Conservation (phyloP, 2,113 vertebrate species). For the Bambusicola thoracicus region DNA sequence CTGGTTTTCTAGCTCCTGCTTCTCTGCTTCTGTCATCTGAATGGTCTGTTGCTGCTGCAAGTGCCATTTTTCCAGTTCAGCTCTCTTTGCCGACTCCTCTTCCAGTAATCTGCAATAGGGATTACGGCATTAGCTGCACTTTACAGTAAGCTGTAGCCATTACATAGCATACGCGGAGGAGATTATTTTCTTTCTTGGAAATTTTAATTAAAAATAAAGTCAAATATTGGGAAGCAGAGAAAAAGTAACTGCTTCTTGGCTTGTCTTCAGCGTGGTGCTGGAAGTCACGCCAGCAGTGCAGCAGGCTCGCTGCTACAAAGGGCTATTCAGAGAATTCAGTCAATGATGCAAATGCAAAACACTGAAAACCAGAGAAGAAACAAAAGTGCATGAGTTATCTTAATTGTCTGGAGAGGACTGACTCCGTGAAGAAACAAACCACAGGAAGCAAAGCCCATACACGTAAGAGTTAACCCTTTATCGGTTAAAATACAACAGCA, state of each 20-base stretch:
- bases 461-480: not conserved
- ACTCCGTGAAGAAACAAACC: not conserved
- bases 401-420: not conserved
- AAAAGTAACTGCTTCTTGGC: not conserved
- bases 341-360: not conserved
- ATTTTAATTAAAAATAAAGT: not conserved
- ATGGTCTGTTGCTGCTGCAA: slow-evolving; percentile 90
- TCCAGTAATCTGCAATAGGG: slow-evolving; percentile 84
- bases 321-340: slow-evolving; percentile 34
- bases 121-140: not conserved
- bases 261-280: not conserved
- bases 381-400: not conserved
- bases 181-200: not conserved
- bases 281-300: not conserved
- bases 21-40: slow-evolving; percentile 91
- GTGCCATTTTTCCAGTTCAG: slow-evolving; percentile 91
- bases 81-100: slow-evolving; percentile 90
- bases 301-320: slow-evolving; percentile 5
- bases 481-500: not conserved
- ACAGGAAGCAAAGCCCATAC: not conserved
- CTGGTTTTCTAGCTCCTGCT: slow-evolving; percentile 90
- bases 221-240: not conserved
- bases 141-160: not conserved
- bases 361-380: not conserved
- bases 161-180: not conserved